Conservation (phyloP, 2,797 vertebrate genomes). For the Xyrichtys novacula region DNA sequence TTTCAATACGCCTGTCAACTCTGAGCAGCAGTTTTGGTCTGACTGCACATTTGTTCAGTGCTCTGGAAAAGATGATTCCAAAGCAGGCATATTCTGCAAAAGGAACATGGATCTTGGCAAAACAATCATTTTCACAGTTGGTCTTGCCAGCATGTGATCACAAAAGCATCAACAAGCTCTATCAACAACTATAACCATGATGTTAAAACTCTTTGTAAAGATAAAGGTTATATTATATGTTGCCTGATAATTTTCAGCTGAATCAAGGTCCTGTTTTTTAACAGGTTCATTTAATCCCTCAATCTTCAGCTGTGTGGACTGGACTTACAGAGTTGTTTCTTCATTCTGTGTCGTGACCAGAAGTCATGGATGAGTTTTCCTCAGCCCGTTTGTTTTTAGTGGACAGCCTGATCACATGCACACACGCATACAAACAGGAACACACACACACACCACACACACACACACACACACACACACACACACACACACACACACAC, state of each 20-base stretch:
- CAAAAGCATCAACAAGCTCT: constrained; percentile 24
- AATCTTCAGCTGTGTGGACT: constrained; percentile 10
- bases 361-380: constrained; percentile 72
- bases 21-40: not conserved
- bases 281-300: not conserved
- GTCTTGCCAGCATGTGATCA: constrained; percentile 35
- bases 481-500: constrained; percentile 15
- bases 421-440: constrained; percentile 46
- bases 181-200: not conserved
- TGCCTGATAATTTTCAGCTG: not conserved
- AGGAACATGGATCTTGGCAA: constrained; percentile 43
- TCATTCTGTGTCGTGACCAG: constrained; percentile 69
- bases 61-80: constrained; percentile 4
- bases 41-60: constrained; percentile 17
- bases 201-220: not conserved
- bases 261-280: not conserved
- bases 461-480: constrained; percentile 33
- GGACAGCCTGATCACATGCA: constrained; percentile 58
- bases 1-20: constrained; percentile 3
- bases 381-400: constrained; percentile 54
- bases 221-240: too few relatives aligned
- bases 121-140: constrained; percentile 22
- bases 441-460: constrained; percentile 26
- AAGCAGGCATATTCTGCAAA: constrained; percentile 8
- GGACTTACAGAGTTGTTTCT: constrained; percentile 1